Conservation (phyloP, 2,797 vertebrate genomes). For the Spheniscus humboldti region DNA sequence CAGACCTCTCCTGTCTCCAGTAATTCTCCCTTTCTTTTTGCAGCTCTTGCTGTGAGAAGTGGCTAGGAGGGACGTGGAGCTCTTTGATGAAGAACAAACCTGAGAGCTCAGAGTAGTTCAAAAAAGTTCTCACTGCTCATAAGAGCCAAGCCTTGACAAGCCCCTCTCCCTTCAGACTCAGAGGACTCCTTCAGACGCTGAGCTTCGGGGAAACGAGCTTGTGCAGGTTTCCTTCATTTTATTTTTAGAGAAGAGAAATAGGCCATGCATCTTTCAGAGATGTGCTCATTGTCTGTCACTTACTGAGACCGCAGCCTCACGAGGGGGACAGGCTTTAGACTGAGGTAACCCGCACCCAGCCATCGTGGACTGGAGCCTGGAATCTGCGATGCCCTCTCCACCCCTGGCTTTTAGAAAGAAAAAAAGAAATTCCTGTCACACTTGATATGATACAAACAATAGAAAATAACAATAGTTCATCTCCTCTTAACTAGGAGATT, state of each 20-base stretch:
- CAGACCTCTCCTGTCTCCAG: neutral
- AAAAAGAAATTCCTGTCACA: neutral
- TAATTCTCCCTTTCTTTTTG: neutral
- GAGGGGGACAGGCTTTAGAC: neutral
- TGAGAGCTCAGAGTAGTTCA: neutral
- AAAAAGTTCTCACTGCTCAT: neutral
- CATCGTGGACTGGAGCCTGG: neutral
- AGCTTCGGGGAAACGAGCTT: neutral
- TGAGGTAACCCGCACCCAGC: neutral
- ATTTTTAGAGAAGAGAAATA: neutral
- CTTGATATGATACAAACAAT: neutral
- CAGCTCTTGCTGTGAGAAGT: neutral
- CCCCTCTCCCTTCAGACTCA: neutral
- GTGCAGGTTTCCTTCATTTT: neutral
- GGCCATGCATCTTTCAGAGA: neutral
- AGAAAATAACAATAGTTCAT: neutral
- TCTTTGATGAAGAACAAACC: constrained; percentile 26
- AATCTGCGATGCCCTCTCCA: neutral
- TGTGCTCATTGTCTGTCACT: neutral
- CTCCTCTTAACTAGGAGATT: neutral
- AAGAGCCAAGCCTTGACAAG: neutral
- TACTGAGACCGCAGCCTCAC: neutral
- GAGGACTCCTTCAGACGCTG: neutral
- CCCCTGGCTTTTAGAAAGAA: neutral
- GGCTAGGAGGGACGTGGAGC: neutral